phyloP scores from a whole-genome alignment of 2,888 invertebrate genomes.

The Lasioglossum villosulum region DNA sequence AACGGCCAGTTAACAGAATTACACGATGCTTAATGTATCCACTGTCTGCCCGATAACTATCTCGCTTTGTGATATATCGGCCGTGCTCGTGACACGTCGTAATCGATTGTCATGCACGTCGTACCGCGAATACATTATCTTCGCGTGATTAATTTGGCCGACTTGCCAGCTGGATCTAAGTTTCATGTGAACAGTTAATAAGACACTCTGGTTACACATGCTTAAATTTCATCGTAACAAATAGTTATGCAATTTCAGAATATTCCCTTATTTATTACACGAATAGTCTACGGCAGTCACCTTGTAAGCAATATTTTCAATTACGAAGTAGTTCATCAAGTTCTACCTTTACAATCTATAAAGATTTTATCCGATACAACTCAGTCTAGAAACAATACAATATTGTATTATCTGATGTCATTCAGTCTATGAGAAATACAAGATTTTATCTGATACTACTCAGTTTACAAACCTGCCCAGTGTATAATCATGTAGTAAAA shows the following conservation, averaged over 20 bases:
- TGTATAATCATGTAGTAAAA: not conserved
- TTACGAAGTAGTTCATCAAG: not conserved
- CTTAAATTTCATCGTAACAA: not conserved
- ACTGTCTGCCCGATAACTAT: constrained; percentile 55
- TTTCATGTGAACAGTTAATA: not conserved
- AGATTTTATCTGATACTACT: not conserved
- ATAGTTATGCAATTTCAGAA: not conserved
- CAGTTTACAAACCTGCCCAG: not conserved
- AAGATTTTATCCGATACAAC: not conserved
- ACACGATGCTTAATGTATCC: constrained; percentile 67
- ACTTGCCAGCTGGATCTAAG: not conserved
- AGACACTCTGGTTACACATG: not conserved
- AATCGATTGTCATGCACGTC: constrained; percentile 54
- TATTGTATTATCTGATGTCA: not conserved
- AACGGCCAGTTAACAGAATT: constrained; percentile 70
- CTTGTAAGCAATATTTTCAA: not conserved
- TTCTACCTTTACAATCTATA: not conserved
- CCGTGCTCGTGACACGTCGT: constrained; percentile 39
- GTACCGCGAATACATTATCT: constrained; percentile 16
- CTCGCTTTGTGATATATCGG: constrained; percentile 51
- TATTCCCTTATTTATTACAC: not conserved
- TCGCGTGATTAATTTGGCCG: constrained; percentile 34
- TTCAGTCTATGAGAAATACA: not conserved
- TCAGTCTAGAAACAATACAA: not conserved
- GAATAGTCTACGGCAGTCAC: not conserved